Conservation (phyloP, 2,113 vertebrate species). For the Mustelus asterias region DNA sequence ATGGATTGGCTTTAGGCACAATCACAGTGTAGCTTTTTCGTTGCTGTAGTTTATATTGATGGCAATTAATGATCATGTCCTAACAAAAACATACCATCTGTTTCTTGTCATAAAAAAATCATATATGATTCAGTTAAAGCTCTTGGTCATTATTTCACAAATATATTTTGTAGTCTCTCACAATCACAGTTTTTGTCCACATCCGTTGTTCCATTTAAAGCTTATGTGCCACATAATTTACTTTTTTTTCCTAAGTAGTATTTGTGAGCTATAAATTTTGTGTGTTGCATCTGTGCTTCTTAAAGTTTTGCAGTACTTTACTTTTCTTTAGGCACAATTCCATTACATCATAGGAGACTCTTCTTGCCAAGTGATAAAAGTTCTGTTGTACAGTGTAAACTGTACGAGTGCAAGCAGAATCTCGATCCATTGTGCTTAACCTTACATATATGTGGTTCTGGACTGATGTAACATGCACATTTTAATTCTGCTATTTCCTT, state of each 20-base stretch:
- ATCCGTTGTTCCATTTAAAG: not conserved
- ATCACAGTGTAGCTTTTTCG: not conserved
- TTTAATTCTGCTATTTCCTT: constrained; percentile 65
- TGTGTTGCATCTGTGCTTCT: constrained; percentile 18
- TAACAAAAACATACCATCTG: not conserved
- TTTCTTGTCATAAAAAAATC: not conserved
- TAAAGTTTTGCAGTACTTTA: not conserved
- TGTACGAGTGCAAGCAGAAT: not conserved
- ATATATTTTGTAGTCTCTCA: not conserved
- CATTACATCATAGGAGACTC: not conserved
- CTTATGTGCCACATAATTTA: not conserved
- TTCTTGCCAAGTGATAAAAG: constrained; percentile 2
- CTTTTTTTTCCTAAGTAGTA: not conserved
- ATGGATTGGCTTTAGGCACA: not conserved
- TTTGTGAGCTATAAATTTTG: constrained; percentile 1
- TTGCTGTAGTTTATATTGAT: not conserved
- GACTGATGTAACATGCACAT: not conserved
- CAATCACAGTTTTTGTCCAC: not conserved
- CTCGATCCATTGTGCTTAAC: not conserved
- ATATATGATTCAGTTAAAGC: not conserved
- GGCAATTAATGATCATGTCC: not conserved
- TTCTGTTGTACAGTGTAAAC: not conserved
- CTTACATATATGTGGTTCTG: not conserved
- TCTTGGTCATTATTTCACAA: not conserved
- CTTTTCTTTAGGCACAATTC: not conserved